Conservation (phyloP, 2,113 vertebrate genomes). For the Myotis lucifugus region DNA sequence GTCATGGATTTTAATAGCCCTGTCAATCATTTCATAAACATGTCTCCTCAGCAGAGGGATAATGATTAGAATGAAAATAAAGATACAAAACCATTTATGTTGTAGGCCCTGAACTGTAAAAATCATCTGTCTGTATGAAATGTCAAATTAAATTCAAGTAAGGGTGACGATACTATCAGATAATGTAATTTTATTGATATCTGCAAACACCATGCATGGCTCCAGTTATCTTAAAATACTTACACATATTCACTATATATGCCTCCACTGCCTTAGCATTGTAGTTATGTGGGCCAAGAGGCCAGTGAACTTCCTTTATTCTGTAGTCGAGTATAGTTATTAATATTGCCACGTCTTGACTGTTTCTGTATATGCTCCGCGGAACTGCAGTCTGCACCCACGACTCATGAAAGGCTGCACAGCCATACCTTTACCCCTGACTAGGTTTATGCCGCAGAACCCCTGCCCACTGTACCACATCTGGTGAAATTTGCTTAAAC, state of each 20-base stretch:
- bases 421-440: not conserved
- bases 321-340: not conserved
- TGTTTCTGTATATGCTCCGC: not conserved
- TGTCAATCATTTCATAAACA: constrained; percentile 26
- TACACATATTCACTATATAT: not conserved
- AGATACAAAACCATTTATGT: not conserved
- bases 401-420: not conserved
- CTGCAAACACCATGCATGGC: not conserved
- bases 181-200: constrained; percentile 1
- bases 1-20: constrained; percentile 53
- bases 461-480: not conserved
- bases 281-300: not conserved
- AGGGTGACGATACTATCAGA: not conserved
- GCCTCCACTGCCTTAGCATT: not conserved
- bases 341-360: not conserved
- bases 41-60: not conserved
- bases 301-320: not conserved
- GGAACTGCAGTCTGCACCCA: not conserved
- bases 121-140: not conserved
- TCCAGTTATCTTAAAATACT: not conserved
- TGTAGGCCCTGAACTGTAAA: not conserved
- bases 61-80: constrained; percentile 26
- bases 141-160: constrained; percentile 31
- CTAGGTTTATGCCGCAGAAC: not conserved
- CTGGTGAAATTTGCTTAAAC: not conserved